Evolutionary conservation across 2,113 vertebrate genomes (phyloP).

Genomic region (Eulacestoma nigropectus): DNA sequence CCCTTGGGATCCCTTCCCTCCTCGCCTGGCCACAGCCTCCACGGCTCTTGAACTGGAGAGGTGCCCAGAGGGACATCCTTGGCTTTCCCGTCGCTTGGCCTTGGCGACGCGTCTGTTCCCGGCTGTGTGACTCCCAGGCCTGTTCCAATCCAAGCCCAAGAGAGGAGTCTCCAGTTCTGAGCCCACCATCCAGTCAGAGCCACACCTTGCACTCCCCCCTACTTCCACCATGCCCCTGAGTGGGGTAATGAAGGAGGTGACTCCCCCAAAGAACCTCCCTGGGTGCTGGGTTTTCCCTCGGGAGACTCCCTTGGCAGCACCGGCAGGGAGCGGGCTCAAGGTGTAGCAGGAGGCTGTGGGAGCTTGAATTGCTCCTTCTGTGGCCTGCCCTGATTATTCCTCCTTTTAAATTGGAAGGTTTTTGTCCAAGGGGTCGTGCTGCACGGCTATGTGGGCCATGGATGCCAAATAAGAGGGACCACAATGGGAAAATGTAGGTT

Average conservation of each 20-base stretch:
- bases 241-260: background rate
- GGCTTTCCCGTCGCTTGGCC: rapidly evolving
- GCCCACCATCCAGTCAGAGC: background rate
- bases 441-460: background rate
- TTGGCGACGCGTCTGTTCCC: background rate
- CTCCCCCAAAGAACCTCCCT: background rate
- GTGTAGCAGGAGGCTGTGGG: background rate
- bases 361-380: background rate
- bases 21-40: background rate
- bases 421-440: background rate
- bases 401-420: background rate
- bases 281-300: background rate
- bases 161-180: background rate
- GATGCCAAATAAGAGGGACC: background rate
- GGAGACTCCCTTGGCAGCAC: background rate
- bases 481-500: background rate
- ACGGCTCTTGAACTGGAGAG: background rate
- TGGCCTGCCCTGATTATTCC: rapidly evolving
- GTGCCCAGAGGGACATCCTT: background rate
- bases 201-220: background rate
- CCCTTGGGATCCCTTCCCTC: background rate
- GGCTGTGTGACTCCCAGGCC: background rate
- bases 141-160: background rate
- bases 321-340: background rate
- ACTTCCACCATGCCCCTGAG: rapidly evolving